Evolutionary conservation across 2,797 vertebrate genomes (phyloP).

Genomic region (Arnoldichthys spilopterus): DNA sequence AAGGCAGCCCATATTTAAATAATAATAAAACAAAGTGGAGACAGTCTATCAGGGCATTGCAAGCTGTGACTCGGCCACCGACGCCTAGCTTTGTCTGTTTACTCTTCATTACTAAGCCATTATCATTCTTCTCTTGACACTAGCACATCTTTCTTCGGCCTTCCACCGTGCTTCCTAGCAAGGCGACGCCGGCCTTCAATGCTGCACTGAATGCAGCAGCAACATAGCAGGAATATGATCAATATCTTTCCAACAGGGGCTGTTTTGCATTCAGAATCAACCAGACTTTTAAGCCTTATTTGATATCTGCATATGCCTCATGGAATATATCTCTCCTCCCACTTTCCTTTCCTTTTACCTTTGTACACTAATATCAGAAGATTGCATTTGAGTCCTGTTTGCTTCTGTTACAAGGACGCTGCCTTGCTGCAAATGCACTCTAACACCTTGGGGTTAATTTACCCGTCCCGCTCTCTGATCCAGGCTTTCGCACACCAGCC

Average conservation of each 20-base stretch:
- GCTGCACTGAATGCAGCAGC: not conserved
- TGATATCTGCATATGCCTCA: slow-evolving; percentile 51
- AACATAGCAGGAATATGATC: slow-evolving; percentile 23
- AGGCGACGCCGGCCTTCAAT: slow-evolving; percentile 16
- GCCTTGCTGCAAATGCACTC: slow-evolving; percentile 37
- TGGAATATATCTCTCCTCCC: slow-evolving; percentile 10
- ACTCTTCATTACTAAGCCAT: slow-evolving; percentile 44
- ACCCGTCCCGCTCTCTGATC: slow-evolving; percentile 39
- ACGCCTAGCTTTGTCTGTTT: slow-evolving; percentile 57
- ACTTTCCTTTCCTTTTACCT: slow-evolving; percentile 26
- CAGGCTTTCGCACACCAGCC: slow-evolving; percentile 60
- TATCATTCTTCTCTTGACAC: slow-evolving; percentile 10
- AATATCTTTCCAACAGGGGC: slow-evolving; percentile 2
- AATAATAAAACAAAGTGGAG: slow-evolving; percentile 70
- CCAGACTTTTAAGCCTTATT: slow-evolving; percentile 56
- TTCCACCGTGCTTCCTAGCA: not conserved
- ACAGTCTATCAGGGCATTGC: slow-evolving; percentile 60
- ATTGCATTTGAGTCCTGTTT: slow-evolving; percentile 38
- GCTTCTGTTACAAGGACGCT: slow-evolving; percentile 28
- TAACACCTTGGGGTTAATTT: slow-evolving; percentile 57
- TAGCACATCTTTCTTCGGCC: slow-evolving; percentile 48
- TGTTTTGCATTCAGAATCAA: slow-evolving; percentile 51
- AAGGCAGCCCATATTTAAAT: slow-evolving; percentile 72
- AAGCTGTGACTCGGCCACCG: slow-evolving; percentile 62
- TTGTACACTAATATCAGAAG: slow-evolving; percentile 36